Conservation (phyloP, 1,140 invertebrate genomes). For the Pseudomyrmex gracilis region DNA sequence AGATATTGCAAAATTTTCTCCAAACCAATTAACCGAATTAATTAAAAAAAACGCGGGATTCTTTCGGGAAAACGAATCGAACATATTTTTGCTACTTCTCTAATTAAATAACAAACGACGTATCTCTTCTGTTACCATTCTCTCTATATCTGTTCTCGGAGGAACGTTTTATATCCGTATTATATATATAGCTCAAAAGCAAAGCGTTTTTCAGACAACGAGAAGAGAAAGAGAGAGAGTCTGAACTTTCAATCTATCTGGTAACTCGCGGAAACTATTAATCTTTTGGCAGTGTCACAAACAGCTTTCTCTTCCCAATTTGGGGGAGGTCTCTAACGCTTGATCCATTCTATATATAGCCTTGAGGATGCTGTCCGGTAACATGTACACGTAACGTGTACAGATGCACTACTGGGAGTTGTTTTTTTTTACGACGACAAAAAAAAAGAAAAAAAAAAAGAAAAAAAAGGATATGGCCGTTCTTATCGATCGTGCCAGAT, state of each 20-base stretch:
- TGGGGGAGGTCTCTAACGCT: not conserved
- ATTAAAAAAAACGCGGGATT: too few relatives aligned
- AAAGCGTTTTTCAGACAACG: too few relatives aligned
- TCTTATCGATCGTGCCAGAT: conserved; percentile 58
- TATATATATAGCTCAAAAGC: not conserved
- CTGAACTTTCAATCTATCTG: not conserved
- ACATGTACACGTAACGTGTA: not conserved
- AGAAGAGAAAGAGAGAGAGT: too few relatives aligned
- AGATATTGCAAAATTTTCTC: not conserved
- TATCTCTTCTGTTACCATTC: not conserved
- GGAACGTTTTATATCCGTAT: not conserved
- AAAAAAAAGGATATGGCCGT: conserved; percentile 24
- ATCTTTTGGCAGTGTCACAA: not conserved
- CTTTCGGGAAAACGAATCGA: too few relatives aligned
- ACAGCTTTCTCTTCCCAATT: not conserved
- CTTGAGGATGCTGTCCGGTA: not conserved
- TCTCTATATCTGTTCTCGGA: too few relatives aligned
- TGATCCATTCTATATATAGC: not conserved
- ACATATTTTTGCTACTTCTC: not conserved
- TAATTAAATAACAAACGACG: not conserved
- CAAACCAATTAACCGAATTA: too few relatives aligned
- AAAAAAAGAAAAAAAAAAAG: conserved; percentile 20
- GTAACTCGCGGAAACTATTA: not conserved
- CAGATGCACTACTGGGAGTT: not conserved
- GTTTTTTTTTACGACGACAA: conserved; percentile 10